Base-by-base conservation (phyloP, 2,888 invertebrate species). In the Apantesis nais region DNA sequence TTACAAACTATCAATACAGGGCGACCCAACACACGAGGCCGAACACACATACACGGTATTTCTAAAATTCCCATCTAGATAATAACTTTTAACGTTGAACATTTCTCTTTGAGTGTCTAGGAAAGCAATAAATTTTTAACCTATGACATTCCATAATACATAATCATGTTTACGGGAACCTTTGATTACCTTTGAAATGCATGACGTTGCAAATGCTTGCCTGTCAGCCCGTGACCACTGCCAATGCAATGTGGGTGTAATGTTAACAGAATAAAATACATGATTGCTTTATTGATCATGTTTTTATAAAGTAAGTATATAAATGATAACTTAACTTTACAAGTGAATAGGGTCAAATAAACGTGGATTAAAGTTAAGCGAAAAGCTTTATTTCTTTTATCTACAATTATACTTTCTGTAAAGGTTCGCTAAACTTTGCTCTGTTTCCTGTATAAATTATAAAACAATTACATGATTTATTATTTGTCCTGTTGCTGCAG, bases 21-120 rank as follows among this genome's bases (percentile, higher is more conserved):
- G 82, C 88, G 60, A 77, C 91, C 60, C 94, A 93, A 74, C 94
- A 94, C 74, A 84, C 90, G 60, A 89, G 94, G 75, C 93, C 94
- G 16, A 90, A 88, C 66, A 83, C 92, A 60, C 93, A 93, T 83
- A 92, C 91, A 12, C 93, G 94, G 94, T 94, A 84, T 31, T 39
- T 39, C 22, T 0, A 29, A 25, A 8, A 2, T 63, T 8, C 12
- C 3, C 41, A 22, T 19, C 41, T 62, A 39, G 37, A 25, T 52
- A 52, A 9, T 52, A 52, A 8, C n/a, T 52, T 52, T 52, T n/a
- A 2, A n/a, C 22, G 9, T 52, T 52, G 48, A 52, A 11, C 48
- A 48, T 22, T 52, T 2, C 9, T 44, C 22, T 41, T 12, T 41
- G 1, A 1, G 41, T 41, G 16, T 12, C 1, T 14, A 44, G 0